A percentile compares a stretch with the other conserved stretches of the same genome.
phyloP scores from a whole-genome alignment of 2,113 vertebrate genomes.

The Microtus montanus region DNA sequence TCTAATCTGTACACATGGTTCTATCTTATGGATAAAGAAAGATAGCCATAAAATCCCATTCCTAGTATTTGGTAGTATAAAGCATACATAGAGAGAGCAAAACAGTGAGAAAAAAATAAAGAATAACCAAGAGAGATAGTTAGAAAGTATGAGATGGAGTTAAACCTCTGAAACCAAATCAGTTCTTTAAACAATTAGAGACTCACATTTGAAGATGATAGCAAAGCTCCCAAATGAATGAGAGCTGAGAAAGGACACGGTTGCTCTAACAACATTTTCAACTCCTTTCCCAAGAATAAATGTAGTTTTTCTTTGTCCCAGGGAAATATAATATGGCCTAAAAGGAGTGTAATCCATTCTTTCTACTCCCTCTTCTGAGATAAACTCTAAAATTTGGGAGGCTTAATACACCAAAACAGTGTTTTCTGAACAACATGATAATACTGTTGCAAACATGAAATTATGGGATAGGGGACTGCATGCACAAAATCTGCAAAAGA shows the following conservation, averaged over 20 bases:
- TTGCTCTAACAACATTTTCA: not conserved
- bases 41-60: not conserved
- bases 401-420: not conserved
- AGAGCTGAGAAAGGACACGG: not conserved
- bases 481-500: not conserved
- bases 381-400: not conserved
- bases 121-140: not conserved
- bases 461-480: not conserved
- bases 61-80: not conserved
- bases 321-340: not conserved
- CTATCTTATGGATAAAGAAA: not conserved
- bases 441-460: not conserved
- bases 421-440: not conserved
- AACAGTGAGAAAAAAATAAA: not conserved
- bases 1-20: not conserved
- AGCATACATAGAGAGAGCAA: not conserved
- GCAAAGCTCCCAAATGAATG: not conserved
- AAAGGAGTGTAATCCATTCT: not conserved
- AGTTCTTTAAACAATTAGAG: not conserved
- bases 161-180: not conserved
- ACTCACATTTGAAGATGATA: not conserved
- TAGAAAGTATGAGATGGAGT: not conserved
- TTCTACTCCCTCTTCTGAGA: not conserved
- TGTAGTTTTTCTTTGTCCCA: not conserved
- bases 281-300: not conserved